Conservation (phyloP, 2,797 vertebrate genomes). For the Nyctibius grandis region DNA sequence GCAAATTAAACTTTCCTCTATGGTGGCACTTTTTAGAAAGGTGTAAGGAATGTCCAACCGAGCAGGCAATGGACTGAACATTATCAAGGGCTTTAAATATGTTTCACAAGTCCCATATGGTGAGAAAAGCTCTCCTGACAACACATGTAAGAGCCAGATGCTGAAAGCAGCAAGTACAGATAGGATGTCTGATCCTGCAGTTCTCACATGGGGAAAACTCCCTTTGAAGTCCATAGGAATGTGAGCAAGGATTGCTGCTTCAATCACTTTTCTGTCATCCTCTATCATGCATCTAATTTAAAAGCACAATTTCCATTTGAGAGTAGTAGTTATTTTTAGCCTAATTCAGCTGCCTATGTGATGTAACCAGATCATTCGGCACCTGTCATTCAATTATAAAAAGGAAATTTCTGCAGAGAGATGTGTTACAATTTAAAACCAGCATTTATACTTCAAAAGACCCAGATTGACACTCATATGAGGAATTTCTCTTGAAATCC, state of each 20-base stretch:
- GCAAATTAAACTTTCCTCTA: slow-evolving; percentile 17
- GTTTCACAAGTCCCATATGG: slow-evolving; percentile 30
- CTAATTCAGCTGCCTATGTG: neutral
- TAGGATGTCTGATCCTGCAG: slow-evolving; percentile 1
- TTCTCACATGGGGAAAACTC: neutral
- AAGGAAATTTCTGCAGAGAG: neutral
- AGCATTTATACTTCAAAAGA: neutral
- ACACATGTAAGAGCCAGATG: neutral
- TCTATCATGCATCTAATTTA: slow-evolving; percentile 13
- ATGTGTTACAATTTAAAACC: neutral
- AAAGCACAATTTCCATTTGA: slow-evolving; percentile 6
- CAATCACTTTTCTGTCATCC: slow-evolving; percentile 1
- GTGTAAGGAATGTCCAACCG: neutral
- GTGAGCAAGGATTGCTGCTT: neutral
- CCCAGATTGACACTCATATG: fast-evolving
- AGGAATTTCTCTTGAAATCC: neutral
- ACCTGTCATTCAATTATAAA: neutral
- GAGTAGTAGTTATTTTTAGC: slow-evolving; percentile 3
- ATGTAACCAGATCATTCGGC: neutral
- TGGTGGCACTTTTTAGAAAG: neutral
- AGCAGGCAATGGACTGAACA: neutral
- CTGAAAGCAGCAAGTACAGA: neutral
- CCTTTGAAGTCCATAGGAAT: slow-evolving; percentile 14
- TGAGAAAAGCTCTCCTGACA: slow-evolving; percentile 53
- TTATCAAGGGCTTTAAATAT: neutral